Evolutionary conservation across 2,113 vertebrate species (phyloP).

Genomic region (Arizona elegans): DNA sequence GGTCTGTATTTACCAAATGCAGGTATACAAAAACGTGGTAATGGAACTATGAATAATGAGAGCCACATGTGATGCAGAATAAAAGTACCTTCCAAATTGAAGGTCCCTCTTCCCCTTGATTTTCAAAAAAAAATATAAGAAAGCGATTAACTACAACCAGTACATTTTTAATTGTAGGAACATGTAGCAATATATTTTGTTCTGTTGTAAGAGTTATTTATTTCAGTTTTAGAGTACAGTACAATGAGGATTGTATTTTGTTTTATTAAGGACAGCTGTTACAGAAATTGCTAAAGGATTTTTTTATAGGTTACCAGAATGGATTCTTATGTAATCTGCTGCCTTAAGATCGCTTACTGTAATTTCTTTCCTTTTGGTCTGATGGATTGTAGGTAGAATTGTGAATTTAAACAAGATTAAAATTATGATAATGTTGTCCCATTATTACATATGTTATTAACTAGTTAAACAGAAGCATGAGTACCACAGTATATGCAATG

Average conservation of each 20-base stretch:
- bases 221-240: slow-evolving; percentile 57
- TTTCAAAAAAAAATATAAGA: slow-evolving; percentile 41
- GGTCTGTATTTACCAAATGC: not conserved
- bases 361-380: slow-evolving; percentile 52
- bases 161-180: slow-evolving; percentile 31
- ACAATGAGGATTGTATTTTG: slow-evolving; percentile 52
- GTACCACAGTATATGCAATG: slow-evolving; percentile 32
- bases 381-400: slow-evolving; percentile 54
- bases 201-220: slow-evolving; percentile 8
- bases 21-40: not conserved
- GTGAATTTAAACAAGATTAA: slow-evolving; percentile 68
- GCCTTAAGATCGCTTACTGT: slow-evolving; percentile 58
- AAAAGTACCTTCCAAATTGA: slow-evolving; percentile 8
- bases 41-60: not conserved
- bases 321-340: slow-evolving; percentile 59
- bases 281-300: slow-evolving; percentile 60
- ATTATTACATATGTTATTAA: slow-evolving; percentile 53
- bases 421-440: slow-evolving; percentile 61
- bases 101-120: not conserved
- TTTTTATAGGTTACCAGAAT: slow-evolving; percentile 60
- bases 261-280: slow-evolving; percentile 64
- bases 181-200: slow-evolving; percentile 30
- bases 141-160: slow-evolving; percentile 22
- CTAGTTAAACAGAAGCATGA: slow-evolving; percentile 47
- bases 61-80: not conserved